A percentile compares a stretch with the other conserved stretches of the same genome.
Evolutionary conservation across 2,888 invertebrate genomes (phyloP).

Genomic region (Apamea anceps): DNA sequence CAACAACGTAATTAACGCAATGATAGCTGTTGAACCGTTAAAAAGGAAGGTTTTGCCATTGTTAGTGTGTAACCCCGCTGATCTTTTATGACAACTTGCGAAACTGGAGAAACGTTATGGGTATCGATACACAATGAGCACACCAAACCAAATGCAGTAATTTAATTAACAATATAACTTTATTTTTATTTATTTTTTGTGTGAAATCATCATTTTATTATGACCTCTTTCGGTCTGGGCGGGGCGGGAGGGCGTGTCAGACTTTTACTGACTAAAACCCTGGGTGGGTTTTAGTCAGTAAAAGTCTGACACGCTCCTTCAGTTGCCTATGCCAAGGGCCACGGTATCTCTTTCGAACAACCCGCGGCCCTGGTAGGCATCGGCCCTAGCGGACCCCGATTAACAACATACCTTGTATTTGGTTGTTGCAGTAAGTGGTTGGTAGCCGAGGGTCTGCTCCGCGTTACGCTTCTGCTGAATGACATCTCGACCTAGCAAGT

Average conservation of each 20-base stretch:
- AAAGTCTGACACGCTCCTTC: too few relatives aligned
- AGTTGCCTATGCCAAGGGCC: too few relatives aligned
- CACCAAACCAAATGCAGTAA: background rate
- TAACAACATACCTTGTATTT: conserved; percentile 94
- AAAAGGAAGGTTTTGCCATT: background rate
- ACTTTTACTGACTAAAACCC: too few relatives aligned
- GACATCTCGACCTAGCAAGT: conserved; percentile 96
- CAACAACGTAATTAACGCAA: background rate
- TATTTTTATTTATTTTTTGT: too few relatives aligned
- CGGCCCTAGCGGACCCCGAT: too few relatives aligned
- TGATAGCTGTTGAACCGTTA: background rate
- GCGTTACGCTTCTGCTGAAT: conserved; percentile 97
- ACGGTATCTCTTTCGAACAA: too few relatives aligned
- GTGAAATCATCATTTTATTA: too few relatives aligned
- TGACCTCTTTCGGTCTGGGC: too few relatives aligned
- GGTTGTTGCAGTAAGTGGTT: conserved; percentile 96
- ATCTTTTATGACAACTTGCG: background rate
- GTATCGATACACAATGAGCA: background rate
- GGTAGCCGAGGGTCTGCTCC: conserved; percentile 95
- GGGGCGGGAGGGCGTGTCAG: too few relatives aligned
- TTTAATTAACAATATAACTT: conserved; percentile 90
- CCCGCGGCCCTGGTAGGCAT: too few relatives aligned
- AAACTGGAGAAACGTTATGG: background rate
- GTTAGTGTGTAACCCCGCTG: background rate
- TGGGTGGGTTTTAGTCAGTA: too few relatives aligned